phyloP scores from a whole-genome alignment of 2,888 invertebrate genomes.

The Synanthedon formicaeformis region DNA sequence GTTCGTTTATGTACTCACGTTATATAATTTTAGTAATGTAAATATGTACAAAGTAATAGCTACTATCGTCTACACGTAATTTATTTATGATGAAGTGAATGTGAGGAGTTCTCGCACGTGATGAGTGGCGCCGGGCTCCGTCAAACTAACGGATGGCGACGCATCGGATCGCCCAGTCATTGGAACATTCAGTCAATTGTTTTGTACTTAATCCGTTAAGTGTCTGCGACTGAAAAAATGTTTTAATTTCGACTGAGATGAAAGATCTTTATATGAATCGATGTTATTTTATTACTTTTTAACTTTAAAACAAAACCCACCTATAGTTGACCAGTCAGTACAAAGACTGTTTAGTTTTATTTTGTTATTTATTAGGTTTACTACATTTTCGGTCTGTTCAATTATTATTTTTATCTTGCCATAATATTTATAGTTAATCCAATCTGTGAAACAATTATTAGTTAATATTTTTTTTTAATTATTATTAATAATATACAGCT shows the following conservation, averaged over 20 bases:
- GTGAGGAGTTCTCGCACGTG: constrained; percentile 27
- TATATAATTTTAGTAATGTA: constrained; percentile 58
- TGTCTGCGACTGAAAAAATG: constrained; percentile 4
- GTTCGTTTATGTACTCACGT: constrained; percentile 54
- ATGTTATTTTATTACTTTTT: background rate
- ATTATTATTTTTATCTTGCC: background rate
- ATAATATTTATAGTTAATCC: too few species aligned
- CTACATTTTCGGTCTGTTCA: background rate
- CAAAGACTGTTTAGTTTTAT: constrained; percentile 63
- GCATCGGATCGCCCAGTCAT: background rate
- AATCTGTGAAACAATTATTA: too few species aligned
- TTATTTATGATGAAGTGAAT: constrained; percentile 59
- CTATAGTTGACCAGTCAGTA: constrained; percentile 56
- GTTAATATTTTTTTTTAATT: too few species aligned
- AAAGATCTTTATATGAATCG: constrained; percentile 4
- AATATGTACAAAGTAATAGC: constrained; percentile 63
- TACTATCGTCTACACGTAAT: constrained; percentile 48
- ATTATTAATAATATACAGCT: too few species aligned
- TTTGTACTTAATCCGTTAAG: constrained; percentile 17
- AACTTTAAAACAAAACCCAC: constrained; percentile 39
- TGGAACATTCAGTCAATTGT: constrained; percentile 33
- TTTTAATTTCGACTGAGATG: constrained; percentile 9
- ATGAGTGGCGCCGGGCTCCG: constrained; percentile 37
- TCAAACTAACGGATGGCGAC: constrained; percentile 28
- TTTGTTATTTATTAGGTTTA: constrained; percentile 53